Evolutionary conservation across 92 coral and sea anemone genomes (phyloP), one percentile per base, ranked within the genome.

Genomic region (Epizoanthus ramosus): DNA sequence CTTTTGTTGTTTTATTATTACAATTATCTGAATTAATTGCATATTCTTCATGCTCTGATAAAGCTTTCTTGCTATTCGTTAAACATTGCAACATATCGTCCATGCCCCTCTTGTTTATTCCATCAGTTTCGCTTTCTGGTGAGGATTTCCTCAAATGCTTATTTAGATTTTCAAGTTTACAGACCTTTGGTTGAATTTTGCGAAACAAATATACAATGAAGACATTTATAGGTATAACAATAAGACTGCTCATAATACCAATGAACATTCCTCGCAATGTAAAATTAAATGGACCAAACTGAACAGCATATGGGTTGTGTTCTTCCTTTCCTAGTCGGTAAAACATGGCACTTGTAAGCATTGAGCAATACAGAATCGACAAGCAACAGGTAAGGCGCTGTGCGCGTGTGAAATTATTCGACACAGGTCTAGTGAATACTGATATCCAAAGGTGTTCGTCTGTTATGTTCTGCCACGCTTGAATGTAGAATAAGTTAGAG

Each of bases 361-460:
- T 43, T n/a, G 39, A 63, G 0, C 41, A 25, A 28, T 77, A 79
- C 23, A 85, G 53, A 4, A 85, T 12, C 5, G 61, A 17, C 39
- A 85, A 70, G 57, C 89, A 85, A 24, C 89, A 85, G 0, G 89
- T 41, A 17, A 79, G 43, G 25, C 89, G 89, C 22, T 85, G 89
- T 24, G 57, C 71, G 4, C 89, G 72, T 6, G 89, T 85, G 35
- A 85, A 85, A 23, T 68, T 77, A 69, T 84, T 85, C 31, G 43
- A 75, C 1, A 45, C 79, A 56, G 84, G 89, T 39, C 89, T 80
- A 37, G 71, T 66, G 73, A 77, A 15, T 24, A 85, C 72, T 9
- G 89, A 85, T 16, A 85, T 17, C 89, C 89, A 85, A 50, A 85
- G 69, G 68, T 85, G 89, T 41, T 68, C 65, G 41, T 85, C 89